These are phyloP conservation scores for Polypterus bichir DNA, from an alignment of 2,113 vertebrate genomes.

Conservation along the genomic window DNA sequence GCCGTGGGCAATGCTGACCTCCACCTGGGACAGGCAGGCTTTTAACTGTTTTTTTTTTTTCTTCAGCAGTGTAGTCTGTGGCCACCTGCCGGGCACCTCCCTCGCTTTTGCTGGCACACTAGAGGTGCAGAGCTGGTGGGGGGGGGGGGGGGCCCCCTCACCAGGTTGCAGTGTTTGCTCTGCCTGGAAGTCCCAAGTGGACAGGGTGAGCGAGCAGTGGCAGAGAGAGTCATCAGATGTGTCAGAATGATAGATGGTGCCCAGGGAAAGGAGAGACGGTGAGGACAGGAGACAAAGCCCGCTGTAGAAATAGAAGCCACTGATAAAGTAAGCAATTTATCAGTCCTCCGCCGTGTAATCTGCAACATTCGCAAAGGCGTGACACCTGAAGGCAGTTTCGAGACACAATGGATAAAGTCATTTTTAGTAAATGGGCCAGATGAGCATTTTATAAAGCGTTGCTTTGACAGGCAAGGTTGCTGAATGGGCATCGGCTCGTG, in stretches of 20 bases:
- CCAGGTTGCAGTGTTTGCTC: slow-evolving; percentile 3
- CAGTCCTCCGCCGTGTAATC: slow-evolving; percentile 22
- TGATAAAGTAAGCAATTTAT: slow-evolving; percentile 26
- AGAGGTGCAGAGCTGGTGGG: not conserved
- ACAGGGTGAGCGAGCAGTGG: slow-evolving; percentile 20
- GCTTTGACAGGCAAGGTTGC: slow-evolving; percentile 12
- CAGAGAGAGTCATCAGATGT: slow-evolving; percentile 15
- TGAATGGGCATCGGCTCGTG: not conserved
- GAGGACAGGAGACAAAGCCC: slow-evolving; percentile 14
- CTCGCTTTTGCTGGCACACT: not conserved
- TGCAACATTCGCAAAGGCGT: not conserved
- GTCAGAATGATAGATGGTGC: slow-evolving; percentile 33
- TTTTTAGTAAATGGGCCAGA: slow-evolving; percentile 11
- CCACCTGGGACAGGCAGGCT: no score
- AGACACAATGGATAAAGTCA: not conserved
- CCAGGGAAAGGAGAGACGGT: slow-evolving; percentile 14
- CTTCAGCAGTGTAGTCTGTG: no score
- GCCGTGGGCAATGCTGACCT: no score
- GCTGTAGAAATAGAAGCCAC: slow-evolving; percentile 17
- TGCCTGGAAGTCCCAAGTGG: slow-evolving; percentile 12
- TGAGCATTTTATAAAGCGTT: slow-evolving; percentile 24
- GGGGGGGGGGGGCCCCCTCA: no score
- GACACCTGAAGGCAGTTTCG: slow-evolving; percentile 7
- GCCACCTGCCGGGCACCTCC: no score
- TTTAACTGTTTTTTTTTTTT: no score